Conservation (phyloP, 2,888 invertebrate genomes). For the Neocrepidodera transversa region DNA sequence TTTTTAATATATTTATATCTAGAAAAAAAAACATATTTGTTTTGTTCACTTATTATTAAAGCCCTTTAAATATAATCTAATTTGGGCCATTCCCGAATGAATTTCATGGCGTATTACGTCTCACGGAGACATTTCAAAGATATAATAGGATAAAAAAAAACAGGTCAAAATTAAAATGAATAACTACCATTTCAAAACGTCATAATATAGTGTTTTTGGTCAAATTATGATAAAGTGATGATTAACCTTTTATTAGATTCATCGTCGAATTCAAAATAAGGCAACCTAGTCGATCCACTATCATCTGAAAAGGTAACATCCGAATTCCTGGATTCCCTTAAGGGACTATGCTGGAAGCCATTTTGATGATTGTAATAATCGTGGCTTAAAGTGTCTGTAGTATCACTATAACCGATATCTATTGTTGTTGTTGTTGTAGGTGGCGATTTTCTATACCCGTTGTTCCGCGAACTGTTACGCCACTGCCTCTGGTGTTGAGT, state of each 20-base stretch:
- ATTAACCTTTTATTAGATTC: constrained; percentile 47
- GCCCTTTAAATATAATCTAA: no score
- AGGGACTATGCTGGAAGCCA: constrained; percentile 48
- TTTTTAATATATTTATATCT: no score
- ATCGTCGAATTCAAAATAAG: constrained; percentile 51
- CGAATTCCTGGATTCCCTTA: constrained; percentile 45
- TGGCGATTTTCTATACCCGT: constrained; percentile 30
- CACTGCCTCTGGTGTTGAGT: constrained; percentile 26
- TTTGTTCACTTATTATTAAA: no score
- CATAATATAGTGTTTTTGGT: no score
- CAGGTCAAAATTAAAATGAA: no score
- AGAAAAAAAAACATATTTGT: no score
- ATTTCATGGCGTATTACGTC: no score
- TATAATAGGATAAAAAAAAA: no score
- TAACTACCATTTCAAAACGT: no score
- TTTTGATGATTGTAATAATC: constrained; percentile 53
- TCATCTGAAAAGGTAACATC: constrained; percentile 53
- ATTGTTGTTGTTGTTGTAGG: constrained; percentile 40
- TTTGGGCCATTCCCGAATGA: no score
- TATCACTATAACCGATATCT: constrained; percentile 53
- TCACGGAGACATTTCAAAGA: no score
- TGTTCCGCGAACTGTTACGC: constrained; percentile 29
- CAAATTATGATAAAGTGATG: no score
- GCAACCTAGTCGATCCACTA: constrained; percentile 53
- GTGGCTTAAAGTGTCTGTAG: constrained; percentile 52